Evolutionary conservation across 2,797 vertebrate species (phyloP).

Genomic region (Hybognathus amarus): DNA sequence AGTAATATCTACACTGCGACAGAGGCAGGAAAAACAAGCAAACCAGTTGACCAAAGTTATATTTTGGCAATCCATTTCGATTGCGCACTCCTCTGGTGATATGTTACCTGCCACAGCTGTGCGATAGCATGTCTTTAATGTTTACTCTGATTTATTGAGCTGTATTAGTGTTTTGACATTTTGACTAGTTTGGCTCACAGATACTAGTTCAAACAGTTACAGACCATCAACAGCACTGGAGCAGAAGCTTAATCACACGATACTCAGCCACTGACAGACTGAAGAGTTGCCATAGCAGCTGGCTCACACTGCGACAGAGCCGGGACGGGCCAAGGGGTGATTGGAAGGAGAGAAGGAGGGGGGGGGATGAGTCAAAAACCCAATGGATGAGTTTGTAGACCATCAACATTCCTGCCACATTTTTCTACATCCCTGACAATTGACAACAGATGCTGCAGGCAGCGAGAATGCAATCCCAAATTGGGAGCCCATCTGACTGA

Average conservation of each 20-base stretch:
- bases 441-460: slow-evolving; percentile 76
- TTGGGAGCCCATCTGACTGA: slow-evolving; percentile 72
- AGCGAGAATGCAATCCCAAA: slow-evolving; percentile 73
- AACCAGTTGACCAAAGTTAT: slow-evolving; percentile 18
- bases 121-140: slow-evolving; percentile 30
- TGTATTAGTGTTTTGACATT: slow-evolving; percentile 46
- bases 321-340: slow-evolving; percentile 22
- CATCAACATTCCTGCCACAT: slow-evolving; percentile 64
- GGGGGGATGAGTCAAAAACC: slow-evolving; percentile 27
- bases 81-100: slow-evolving; percentile 11
- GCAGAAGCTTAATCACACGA: slow-evolving; percentile 35
- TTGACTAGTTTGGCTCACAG: slow-evolving; percentile 33
- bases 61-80: slow-evolving; percentile 34
- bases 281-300: slow-evolving; percentile 52
- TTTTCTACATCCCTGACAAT: slow-evolving; percentile 70
- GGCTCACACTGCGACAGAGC: neutral
- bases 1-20: neutral
- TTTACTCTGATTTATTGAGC: slow-evolving; percentile 47
- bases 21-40: neutral
- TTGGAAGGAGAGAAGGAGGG: slow-evolving; percentile 9
- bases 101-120: slow-evolving; percentile 42
- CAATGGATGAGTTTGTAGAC: slow-evolving; percentile 35
- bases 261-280: slow-evolving; percentile 37
- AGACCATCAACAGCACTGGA: slow-evolving; percentile 45
- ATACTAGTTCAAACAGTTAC: slow-evolving; percentile 48